A percentile compares a stretch with the other conserved stretches of the same genome.
Conservation (phyloP, 2,797 vertebrate species). For the Sebastolobus alascanus region DNA sequence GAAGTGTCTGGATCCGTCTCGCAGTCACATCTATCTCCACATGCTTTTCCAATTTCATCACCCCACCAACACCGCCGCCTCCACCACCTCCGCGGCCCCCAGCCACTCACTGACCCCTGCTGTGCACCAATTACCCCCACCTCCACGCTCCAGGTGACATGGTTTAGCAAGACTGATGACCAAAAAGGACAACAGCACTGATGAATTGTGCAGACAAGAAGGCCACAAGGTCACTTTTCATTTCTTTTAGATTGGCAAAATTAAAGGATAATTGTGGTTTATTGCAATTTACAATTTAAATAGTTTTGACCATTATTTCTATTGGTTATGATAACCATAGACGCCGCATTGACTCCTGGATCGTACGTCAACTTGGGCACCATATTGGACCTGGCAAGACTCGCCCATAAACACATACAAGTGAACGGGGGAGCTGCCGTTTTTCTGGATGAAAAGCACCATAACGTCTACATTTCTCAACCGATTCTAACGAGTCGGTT, state of each 20-base stretch:
- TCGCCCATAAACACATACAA: too few species aligned
- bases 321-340: not conserved
- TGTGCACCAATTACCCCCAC: conserved; percentile 47
- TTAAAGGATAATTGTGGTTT: not conserved
- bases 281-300: too few species aligned
- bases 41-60: conserved; percentile 93
- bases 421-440: too few species aligned
- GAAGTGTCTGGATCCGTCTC: conserved; percentile 94
- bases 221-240: not conserved
- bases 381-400: too few species aligned
- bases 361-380: rapidly evolving
- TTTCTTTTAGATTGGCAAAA: not conserved
- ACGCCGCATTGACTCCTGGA: too few species aligned
- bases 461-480: too few species aligned
- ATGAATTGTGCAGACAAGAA: not conserved
- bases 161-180: conserved; percentile 64
- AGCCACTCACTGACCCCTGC: conserved; percentile 59
- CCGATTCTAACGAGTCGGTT: too few species aligned
- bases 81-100: conserved; percentile 24
- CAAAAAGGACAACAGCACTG: not conserved
- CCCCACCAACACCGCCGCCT: conserved; percentile 22
- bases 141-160: conserved; percentile 87
- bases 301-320: not conserved
- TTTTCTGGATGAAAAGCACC: too few species aligned
- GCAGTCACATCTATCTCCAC: conserved; percentile 93